Evolutionary conservation across 2,888 invertebrate species (phyloP).

Genomic region (Amblyteles armatorius): DNA sequence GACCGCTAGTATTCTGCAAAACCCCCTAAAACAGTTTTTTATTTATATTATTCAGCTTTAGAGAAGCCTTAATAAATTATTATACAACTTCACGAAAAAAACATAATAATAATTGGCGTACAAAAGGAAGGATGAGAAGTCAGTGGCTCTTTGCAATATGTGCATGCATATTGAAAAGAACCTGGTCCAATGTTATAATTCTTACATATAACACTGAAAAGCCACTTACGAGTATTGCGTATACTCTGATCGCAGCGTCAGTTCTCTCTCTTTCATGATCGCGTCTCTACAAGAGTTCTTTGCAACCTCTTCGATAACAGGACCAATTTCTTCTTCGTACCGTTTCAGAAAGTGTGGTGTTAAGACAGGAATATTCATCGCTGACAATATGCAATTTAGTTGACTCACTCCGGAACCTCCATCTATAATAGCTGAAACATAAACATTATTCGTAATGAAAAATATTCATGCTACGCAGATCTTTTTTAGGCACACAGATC

Average conservation of each 20-base stretch:
- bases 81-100: too few relatives aligned
- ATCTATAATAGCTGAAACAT: conserved; percentile 18
- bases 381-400: conserved; percentile 11
- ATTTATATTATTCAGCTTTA: background rate
- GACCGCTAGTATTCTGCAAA: background rate
- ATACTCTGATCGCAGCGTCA: conserved; percentile 17
- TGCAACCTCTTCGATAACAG: conserved; percentile 24
- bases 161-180: too few relatives aligned
- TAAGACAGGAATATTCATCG: conserved; percentile 19
- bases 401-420: conserved; percentile 32
- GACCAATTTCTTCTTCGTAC: conserved; percentile 13
- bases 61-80: background rate
- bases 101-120: too few relatives aligned
- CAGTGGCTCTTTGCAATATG: too few relatives aligned
- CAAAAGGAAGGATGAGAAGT: too few relatives aligned
- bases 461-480: conserved; percentile 11
- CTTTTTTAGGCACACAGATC: background rate
- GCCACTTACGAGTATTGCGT: conserved; percentile 1
- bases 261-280: conserved; percentile 20
- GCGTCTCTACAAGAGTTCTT: conserved; percentile 20
- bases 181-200: too few relatives aligned
- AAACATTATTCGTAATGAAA: background rate
- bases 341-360: background rate
- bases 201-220: background rate
- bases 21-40: background rate